phyloP scores from a whole-genome alignment of 1,140 invertebrate genomes.

The Sycophila sp. region DNA sequence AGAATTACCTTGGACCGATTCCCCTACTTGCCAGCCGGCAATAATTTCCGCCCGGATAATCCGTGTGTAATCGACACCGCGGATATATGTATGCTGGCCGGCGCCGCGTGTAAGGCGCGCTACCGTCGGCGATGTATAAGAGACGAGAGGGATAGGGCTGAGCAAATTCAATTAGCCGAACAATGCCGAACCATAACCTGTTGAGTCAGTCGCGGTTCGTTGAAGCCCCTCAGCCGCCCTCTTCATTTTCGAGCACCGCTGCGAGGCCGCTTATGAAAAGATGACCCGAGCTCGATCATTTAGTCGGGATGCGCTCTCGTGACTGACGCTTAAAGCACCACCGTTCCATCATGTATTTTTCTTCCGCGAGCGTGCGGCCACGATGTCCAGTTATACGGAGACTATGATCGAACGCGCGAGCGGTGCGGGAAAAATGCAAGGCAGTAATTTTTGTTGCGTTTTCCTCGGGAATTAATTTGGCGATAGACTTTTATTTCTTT shows the following conservation, averaged over 20 bases:
- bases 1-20: constrained; percentile 40
- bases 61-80: constrained; percentile 50
- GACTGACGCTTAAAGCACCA: neutral
- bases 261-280: neutral
- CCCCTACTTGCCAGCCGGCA: constrained; percentile 38
- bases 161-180: constrained; percentile 56
- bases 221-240: neutral
- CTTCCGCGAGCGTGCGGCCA: neutral
- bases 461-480: neutral
- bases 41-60: constrained; percentile 49
- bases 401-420: constrained; percentile 28
- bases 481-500: too few relatives aligned
- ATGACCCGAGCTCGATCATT: constrained; percentile 14
- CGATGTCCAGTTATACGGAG: too few relatives aligned
- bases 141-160: constrained; percentile 41
- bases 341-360: constrained; percentile 13
- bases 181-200: constrained; percentile 52
- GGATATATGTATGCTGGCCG: constrained; percentile 28
- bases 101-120: too few relatives aligned
- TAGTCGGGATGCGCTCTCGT: neutral
- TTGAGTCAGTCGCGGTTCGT: constrained; percentile 44
- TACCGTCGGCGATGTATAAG: constrained; percentile 45
- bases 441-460: neutral
- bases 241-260: neutral
- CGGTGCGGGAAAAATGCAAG: neutral